Evolutionary conservation across 2,888 invertebrate species (phyloP).

Genomic region (Aethes cnicana): DNA sequence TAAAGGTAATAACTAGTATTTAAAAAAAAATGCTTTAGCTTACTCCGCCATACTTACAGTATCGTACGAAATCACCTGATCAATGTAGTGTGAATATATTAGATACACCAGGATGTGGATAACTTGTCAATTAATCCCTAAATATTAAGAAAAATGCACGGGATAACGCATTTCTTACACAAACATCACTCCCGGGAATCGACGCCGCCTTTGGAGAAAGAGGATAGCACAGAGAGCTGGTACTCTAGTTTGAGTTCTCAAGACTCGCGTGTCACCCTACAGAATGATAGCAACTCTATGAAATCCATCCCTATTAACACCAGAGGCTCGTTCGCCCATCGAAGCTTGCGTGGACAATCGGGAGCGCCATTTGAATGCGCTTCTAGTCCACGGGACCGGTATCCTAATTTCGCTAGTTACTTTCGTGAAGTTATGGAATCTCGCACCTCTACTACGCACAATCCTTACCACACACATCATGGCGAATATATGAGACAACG

Average conservation of each 20-base stretch:
- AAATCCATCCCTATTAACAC: conserved; percentile 58
- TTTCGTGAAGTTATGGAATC: conserved; percentile 68
- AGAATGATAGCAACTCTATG: conserved; percentile 46
- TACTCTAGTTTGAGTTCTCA: conserved; percentile 58
- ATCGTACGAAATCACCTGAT: conserved; percentile 4
- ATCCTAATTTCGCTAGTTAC: conserved; percentile 72
- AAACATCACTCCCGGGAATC: conserved; percentile 62
- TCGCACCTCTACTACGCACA: conserved; percentile 45
- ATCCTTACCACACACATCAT: conserved; percentile 55
- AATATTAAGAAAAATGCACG: conserved; percentile 79
- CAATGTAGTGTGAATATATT: no score
- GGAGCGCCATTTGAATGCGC: conserved; percentile 63
- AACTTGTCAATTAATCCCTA: no score
- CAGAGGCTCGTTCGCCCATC: conserved; percentile 53
- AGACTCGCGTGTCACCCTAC: conserved; percentile 46
- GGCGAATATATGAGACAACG: conserved; percentile 55
- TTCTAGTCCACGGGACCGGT: conserved; percentile 71
- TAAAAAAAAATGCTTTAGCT: no score
- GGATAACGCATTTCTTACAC: conserved; percentile 68
- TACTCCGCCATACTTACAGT: no score
- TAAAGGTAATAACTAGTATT: no score
- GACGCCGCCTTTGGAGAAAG: conserved; percentile 59
- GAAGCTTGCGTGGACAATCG: conserved; percentile 53
- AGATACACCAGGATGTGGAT: no score
- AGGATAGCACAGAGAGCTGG: conserved; percentile 76